Base-by-base conservation (phyloP, 2,797 vertebrate genomes). In the Gallinago nigripennis region DNA sequence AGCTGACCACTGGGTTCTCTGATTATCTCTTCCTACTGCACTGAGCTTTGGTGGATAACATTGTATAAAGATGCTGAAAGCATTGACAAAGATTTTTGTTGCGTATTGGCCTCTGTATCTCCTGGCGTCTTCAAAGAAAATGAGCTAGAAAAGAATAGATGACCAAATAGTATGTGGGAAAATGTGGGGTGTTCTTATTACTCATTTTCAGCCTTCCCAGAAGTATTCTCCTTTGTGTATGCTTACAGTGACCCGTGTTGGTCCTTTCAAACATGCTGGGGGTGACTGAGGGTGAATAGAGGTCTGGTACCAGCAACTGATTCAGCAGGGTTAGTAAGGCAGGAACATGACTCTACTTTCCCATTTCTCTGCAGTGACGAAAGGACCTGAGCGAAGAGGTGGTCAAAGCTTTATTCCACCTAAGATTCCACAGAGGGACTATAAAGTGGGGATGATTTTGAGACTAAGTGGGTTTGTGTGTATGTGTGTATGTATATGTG, bases 201-300 rank as follows among this genome's bases (percentile, higher is more conserved):
- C 13, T 53, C 3, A 13, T 51, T 24, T 81, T 19, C 2, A 7
- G 27, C 46, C 30, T 16, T 53, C 24, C 9, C 28, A 60, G 37
- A 46, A 28, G 21, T 45, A 11, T 11, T 76, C 21, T 77, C 31
- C 10, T 37, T 58, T 57, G 17, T 12, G 16, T 46, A 6, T 31
- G 6, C 25, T 70, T 43, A 2, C 19, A 50, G 51, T 0, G 2
- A 2, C 37, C 50, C 11, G 24, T 31, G 11, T 0, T 25, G 7
- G 30, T 64, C 25, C 46, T 50, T 33, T 72, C 50, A 33, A 3
- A 39, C 4, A 0, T 4, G 19, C 41, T 56, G 35, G 12, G 13
- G 3, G 23, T 15, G 45, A 68, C 50, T 31, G 18, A 8, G 18
- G 19, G 13, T 30, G 65, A 77, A 12, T 3, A 46, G 45, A 51